Percentiles rank a stretch among this genome's conserved stretches.
These are phyloP conservation scores for Anthopleura sola DNA, from an alignment of 64 coral and sea anemone genomes.

Conservation along the genomic window DNA sequence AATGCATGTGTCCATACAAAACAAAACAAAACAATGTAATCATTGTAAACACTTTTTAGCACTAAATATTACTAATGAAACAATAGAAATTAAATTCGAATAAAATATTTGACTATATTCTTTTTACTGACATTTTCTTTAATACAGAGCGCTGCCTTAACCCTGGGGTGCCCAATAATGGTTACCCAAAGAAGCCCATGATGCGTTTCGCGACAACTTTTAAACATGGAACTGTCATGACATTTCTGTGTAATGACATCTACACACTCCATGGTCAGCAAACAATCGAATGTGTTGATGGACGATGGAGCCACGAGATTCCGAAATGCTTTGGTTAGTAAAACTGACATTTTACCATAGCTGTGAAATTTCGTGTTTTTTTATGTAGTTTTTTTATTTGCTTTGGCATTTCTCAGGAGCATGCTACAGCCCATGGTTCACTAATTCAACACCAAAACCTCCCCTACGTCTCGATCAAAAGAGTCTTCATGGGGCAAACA, in stretches of 20 bases:
- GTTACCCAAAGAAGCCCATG: neutral
- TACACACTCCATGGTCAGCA: neutral
- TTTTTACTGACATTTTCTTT: too few species aligned
- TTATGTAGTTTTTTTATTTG: too few species aligned
- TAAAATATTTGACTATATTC: neutral
- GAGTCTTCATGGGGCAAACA: neutral
- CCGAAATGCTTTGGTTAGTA: conserved; percentile 17
- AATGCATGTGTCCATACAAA: too few species aligned
- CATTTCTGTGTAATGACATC: neutral
- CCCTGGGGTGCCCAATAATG: neutral
- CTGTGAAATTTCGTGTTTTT: too few species aligned
- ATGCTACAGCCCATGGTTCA: neutral
- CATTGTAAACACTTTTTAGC: too few species aligned
- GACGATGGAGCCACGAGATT: neutral
- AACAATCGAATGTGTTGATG: neutral
- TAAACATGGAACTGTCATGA: neutral
- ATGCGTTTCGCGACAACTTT: neutral
- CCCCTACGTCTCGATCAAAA: neutral
- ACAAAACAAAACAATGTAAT: too few species aligned
- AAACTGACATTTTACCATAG: too few species aligned
- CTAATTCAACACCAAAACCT: neutral
- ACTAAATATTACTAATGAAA: too few species aligned
- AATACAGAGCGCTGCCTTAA: neutral
- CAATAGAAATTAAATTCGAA: too few species aligned
- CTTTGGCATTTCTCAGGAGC: neutral